Conservation (phyloP, 2,888 invertebrate species). For the Chydorus sphaericus region DNA sequence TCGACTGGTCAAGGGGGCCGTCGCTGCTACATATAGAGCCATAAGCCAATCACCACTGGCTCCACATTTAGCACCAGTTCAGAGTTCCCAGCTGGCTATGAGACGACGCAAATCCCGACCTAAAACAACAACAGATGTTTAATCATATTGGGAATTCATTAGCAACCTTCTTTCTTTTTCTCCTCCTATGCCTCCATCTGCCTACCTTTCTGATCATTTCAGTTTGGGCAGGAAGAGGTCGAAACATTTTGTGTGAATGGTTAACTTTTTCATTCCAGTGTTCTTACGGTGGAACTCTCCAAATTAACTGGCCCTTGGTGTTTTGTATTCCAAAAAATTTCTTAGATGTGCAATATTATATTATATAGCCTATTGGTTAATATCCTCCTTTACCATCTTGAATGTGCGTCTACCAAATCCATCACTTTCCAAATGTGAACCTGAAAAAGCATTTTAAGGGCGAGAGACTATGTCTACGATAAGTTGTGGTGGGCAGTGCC, state of each 20-base stretch:
- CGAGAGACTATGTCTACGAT: background rate
- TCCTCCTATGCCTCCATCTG: background rate
- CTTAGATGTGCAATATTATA: background rate
- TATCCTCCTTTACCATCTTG: background rate
- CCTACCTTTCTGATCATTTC: no score
- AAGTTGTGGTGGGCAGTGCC: background rate
- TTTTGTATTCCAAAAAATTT: background rate
- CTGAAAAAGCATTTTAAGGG: background rate
- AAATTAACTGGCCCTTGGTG: background rate
- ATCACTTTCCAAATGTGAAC: background rate
- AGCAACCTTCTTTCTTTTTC: background rate
- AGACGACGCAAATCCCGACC: conserved; percentile 55
- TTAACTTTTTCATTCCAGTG: conserved; percentile 6
- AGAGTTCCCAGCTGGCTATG: conserved; percentile 82
- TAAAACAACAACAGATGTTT: conserved; percentile 27
- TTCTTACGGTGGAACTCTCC: background rate
- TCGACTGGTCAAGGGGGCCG: conserved; percentile 41
- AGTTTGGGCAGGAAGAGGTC: background rate
- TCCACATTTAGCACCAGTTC: conserved; percentile 70
- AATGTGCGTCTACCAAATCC: background rate
- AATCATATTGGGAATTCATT: no score
- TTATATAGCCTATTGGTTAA: background rate
- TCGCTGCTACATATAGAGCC: conserved; percentile 58
- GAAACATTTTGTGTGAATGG: background rate
- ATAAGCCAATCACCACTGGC: conserved; percentile 65